Evolutionary conservation across 1,140 invertebrate species (phyloP).

Genomic region (Pristionchus pacificus): DNA sequence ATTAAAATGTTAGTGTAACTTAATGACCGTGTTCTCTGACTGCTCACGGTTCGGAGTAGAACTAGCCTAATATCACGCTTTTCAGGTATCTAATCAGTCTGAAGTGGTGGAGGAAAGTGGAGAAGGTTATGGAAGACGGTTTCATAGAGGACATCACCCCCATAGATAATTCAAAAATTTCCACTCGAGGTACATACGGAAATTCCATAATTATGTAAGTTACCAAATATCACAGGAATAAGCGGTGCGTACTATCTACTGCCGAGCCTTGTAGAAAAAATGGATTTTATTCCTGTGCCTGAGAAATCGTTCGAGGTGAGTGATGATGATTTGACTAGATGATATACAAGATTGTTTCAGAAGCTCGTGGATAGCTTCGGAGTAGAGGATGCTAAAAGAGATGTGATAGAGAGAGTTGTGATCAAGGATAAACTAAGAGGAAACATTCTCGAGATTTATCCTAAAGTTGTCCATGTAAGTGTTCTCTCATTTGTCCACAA

Average conservation of each 20-base stretch:
- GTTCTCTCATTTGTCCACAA: slow-evolving; percentile 5
- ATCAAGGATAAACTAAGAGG: slow-evolving; percentile 36
- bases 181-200: slow-evolving; percentile 9
- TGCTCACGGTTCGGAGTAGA: too few relatives aligned
- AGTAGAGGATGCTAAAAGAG: slow-evolving; percentile 39
- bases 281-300: slow-evolving; percentile 41
- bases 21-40: too few relatives aligned
- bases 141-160: slow-evolving; percentile 22
- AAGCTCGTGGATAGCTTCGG: slow-evolving; percentile 30
- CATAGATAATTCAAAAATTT: slow-evolving; percentile 26
- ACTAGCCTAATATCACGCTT: background rate
- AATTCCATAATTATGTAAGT: background rate
- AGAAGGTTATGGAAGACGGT: slow-evolving; percentile 13
- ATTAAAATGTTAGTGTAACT: too few relatives aligned
- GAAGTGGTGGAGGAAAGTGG: slow-evolving; percentile 28
- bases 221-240: slow-evolving; percentile 10
- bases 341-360: slow-evolving; percentile 39
- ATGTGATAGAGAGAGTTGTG: slow-evolving; percentile 39
- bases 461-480: slow-evolving; percentile 39
- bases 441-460: slow-evolving; percentile 44
- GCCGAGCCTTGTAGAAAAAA: slow-evolving; percentile 30
- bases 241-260: slow-evolving; percentile 33
- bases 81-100: slow-evolving; percentile 21
- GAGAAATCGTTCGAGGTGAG: slow-evolving; percentile 28
- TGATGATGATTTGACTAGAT: slow-evolving; percentile 23